Evolutionary conservation across 2,113 vertebrate genomes (phyloP).

Genomic region (Callocephalon fimbriatum): DNA sequence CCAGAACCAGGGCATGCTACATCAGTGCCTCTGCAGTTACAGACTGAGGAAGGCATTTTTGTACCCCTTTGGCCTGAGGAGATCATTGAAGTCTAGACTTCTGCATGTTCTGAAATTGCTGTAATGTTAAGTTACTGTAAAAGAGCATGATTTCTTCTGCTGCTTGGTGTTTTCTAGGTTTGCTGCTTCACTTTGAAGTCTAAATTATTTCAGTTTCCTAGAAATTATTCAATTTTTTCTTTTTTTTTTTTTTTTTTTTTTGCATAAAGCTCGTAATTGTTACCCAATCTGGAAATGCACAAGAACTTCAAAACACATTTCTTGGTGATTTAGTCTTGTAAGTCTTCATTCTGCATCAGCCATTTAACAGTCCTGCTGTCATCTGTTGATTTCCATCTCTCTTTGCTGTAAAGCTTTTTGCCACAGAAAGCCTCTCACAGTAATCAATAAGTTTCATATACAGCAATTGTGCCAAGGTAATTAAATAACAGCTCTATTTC

Average conservation of each 20-base stretch:
- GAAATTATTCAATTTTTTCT: not conserved
- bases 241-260: not conserved
- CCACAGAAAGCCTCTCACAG: not conserved
- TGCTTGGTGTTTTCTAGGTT: not conserved
- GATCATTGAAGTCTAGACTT: not conserved
- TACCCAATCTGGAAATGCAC: not conserved
- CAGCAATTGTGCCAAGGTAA: not conserved
- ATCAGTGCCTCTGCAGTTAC: not conserved
- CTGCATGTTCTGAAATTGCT: not conserved
- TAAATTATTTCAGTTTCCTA: not conserved
- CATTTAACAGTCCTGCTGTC: not conserved
- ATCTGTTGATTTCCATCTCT: not conserved
- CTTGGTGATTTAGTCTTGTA: not conserved
- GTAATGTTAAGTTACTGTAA: not conserved
- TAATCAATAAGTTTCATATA: slow-evolving; percentile 29
- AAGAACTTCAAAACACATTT: not conserved
- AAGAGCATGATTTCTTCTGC: not conserved
- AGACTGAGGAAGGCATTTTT: not conserved
- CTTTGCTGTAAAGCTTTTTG: slow-evolving; percentile 5
- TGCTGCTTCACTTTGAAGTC: not conserved
- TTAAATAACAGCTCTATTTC: slow-evolving; percentile 53
- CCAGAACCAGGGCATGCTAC: not conserved
- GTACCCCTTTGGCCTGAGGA: not conserved
- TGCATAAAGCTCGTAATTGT: not conserved
- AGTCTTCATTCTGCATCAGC: not conserved